Conservation (phyloP, 1,140 invertebrate genomes). For the Temnothorax curvispinosus region DNA sequence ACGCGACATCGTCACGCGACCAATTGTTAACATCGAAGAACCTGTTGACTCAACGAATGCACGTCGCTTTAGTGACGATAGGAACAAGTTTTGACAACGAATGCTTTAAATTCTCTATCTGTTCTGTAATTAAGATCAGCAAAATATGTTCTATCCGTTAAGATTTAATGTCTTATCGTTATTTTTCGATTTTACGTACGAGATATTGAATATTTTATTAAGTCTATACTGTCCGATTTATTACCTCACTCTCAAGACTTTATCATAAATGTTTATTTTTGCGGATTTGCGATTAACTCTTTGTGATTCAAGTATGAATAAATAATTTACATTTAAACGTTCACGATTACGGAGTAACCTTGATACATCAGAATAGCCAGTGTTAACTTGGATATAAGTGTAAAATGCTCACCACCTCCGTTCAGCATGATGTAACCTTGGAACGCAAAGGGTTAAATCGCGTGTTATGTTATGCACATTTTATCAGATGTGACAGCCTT, state of each 20-base stretch:
- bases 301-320: slow-evolving; percentile 28
- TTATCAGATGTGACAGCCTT: slow-evolving; percentile 44
- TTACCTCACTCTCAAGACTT: not conserved
- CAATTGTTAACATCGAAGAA: slow-evolving; percentile 78
- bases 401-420: slow-evolving; percentile 14
- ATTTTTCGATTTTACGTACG: not conserved
- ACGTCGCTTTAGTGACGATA: slow-evolving; percentile 50
- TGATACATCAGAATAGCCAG: slow-evolving; percentile 30
- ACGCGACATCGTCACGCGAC: slow-evolving; percentile 61
- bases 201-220: slow-evolving; percentile 7
- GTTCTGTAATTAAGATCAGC: not conserved
- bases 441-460: slow-evolving; percentile 47
- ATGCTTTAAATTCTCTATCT: slow-evolving; percentile 48
- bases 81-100: slow-evolving; percentile 71
- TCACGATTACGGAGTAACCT: slow-evolving; percentile 8
- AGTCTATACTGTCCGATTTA: not conserved
- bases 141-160: slow-evolving; percentile 5
- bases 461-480: slow-evolving; percentile 39
- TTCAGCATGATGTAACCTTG: slow-evolving; percentile 41
- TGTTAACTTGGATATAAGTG: slow-evolving; percentile 21
- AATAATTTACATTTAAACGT: slow-evolving; percentile 19
- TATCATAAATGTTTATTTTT: not conserved
- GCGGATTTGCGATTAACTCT: not conserved
- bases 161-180: not conserved
- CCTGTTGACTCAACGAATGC: slow-evolving; percentile 73